These are phyloP conservation scores for Dynastes hyllus DNA, from an alignment of 2,888 invertebrate species.

Conservation along the genomic window DNA sequence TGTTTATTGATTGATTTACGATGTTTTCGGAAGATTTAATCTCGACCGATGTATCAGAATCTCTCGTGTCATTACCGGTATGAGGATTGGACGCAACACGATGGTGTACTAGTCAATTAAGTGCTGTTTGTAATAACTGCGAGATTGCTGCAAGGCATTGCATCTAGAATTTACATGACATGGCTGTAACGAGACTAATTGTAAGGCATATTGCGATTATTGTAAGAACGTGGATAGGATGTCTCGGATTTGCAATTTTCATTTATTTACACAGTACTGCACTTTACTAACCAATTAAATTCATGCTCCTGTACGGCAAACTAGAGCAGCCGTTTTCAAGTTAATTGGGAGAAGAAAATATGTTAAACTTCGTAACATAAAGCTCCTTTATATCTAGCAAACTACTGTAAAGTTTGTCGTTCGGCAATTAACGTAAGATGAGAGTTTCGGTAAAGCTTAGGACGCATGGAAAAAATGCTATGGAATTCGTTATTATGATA, in stretches of 20 bases:
- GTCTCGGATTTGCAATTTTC: neutral
- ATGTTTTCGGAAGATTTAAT: constrained; percentile 36
- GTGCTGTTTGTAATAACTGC: no score
- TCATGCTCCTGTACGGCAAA: neutral
- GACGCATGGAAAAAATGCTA: neutral
- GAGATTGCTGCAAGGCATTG: no score
- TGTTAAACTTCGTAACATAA: constrained; percentile 11
- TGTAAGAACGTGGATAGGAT: no score
- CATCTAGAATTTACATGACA: no score
- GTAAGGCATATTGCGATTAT: no score
- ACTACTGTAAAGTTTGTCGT: constrained; percentile 22
- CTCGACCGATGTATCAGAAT: constrained; percentile 18
- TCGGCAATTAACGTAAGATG: constrained; percentile 8
- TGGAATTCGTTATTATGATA: no score
- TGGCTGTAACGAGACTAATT: no score
- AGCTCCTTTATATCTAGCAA: constrained; percentile 1
- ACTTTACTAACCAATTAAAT: neutral
- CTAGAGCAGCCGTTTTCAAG: neutral
- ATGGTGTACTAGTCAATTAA: no score
- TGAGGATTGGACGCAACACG: constrained; percentile 1
- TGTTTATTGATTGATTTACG: constrained; percentile 47
- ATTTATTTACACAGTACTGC: neutral
- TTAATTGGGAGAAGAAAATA: neutral
- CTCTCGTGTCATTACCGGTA: constrained; percentile 39
- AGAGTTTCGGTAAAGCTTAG: neutral